These are phyloP conservation scores for Plagodis dolabraria DNA, from an alignment of 2,888 invertebrate species.

Conservation along the genomic window DNA sequence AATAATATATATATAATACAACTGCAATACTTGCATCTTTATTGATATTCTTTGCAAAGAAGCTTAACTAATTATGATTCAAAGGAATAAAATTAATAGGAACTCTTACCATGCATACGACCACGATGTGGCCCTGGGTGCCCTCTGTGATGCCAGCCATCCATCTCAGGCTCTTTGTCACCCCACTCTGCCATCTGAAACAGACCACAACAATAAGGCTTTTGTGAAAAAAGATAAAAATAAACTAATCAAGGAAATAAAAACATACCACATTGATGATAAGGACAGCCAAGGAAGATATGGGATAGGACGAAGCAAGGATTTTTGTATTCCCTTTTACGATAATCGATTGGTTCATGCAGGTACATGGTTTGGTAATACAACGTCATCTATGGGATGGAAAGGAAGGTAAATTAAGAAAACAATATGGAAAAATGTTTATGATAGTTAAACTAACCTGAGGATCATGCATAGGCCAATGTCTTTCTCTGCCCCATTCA, in stretches of 20 bases:
- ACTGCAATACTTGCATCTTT: too few species aligned
- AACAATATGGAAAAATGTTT: neutral
- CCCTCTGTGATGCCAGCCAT: constrained; percentile 79
- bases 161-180: constrained; percentile 78
- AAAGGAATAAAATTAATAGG: too few species aligned
- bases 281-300: constrained; percentile 81
- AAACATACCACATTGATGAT: constrained; percentile 77
- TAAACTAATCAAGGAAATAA: constrained; percentile 31
- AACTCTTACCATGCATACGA: constrained; percentile 63
- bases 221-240: constrained; percentile 15
- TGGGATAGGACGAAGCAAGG: constrained; percentile 79
- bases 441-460: constrained; percentile 56
- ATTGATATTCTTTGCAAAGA: too few species aligned
- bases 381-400: constrained; percentile 68
- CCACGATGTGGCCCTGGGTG: constrained; percentile 82
- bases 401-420: constrained; percentile 23
- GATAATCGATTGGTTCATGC: constrained; percentile 77
- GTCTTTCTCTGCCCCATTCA: constrained; percentile 79
- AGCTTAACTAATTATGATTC: too few species aligned
- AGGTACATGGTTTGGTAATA: constrained; percentile 67
- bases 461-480: constrained; percentile 77
- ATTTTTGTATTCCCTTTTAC: constrained; percentile 62
- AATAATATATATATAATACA: too few species aligned
- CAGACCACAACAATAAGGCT: constrained; percentile 12
- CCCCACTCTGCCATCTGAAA: constrained; percentile 81